phyloP scores from a whole-genome alignment of 2,888 invertebrate genomes.

The Euplexia lucipara region DNA sequence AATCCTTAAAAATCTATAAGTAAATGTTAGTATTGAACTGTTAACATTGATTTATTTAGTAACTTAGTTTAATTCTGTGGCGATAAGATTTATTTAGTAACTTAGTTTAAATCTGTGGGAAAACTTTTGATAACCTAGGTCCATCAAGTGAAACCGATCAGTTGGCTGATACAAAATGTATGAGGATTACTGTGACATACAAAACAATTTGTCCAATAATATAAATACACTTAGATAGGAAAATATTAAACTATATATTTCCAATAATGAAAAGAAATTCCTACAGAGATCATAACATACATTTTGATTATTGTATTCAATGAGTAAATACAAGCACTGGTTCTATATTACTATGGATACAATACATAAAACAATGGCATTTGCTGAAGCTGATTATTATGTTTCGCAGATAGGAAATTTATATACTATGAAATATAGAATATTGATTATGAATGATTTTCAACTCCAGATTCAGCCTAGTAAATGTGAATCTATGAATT shows the following conservation, averaged over 20 bases:
- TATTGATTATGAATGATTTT: too few relatives aligned
- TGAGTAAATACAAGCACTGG: constrained; percentile 46
- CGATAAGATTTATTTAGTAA: constrained; percentile 2
- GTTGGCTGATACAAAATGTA: constrained; percentile 1
- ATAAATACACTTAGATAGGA: background rate
- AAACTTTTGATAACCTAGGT: background rate
- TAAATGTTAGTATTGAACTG: background rate
- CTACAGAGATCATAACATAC: constrained; percentile 9
- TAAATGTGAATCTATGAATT: background rate
- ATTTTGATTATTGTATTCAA: constrained; percentile 9
- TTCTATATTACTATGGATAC: constrained; percentile 16
- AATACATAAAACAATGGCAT: background rate
- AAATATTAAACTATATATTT: background rate
- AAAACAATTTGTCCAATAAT: background rate
- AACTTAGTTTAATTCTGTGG: constrained; percentile 4
- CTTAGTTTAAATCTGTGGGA: constrained; percentile 2
- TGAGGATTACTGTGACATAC: too few relatives aligned
- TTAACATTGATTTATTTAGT: background rate
- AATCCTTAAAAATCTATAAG: constrained; percentile 4
- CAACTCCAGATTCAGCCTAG: background rate
- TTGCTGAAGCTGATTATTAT: background rate
- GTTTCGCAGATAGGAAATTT: background rate
- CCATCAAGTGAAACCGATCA: too few relatives aligned
- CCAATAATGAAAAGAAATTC: background rate
- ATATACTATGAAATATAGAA: too few relatives aligned